These are phyloP conservation scores for Prionailurus bengalensis DNA, from an alignment of 2,113 vertebrate species.

Conservation along the genomic window DNA sequence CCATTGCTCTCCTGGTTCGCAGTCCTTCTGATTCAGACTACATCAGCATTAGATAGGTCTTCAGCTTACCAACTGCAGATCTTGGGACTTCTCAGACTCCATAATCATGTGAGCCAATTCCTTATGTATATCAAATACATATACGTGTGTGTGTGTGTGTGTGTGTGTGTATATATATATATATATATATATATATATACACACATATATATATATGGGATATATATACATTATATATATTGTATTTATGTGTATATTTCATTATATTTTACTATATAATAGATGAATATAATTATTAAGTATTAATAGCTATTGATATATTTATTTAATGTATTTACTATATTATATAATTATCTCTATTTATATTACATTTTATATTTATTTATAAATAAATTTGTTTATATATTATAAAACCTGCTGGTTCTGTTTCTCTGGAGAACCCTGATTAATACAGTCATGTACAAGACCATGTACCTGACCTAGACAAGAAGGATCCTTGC, in stretches of 20 bases:
- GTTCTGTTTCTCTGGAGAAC: constrained; percentile 20
- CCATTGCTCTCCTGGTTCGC: not conserved
- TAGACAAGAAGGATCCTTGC: not conserved
- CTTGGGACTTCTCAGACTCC: not conserved
- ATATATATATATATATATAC: not conserved
- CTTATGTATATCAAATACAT: not conserved
- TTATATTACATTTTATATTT: not conserved
- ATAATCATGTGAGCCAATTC: not conserved
- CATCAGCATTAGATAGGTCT: not conserved
- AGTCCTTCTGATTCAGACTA: not conserved
- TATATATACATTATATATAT: not conserved
- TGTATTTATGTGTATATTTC: not conserved
- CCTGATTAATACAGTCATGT: not conserved
- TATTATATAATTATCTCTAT: not conserved
- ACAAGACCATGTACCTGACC: not conserved
- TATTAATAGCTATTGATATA: not conserved
- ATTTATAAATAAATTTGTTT: not conserved
- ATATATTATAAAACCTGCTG: not conserved
- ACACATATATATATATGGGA: not conserved
- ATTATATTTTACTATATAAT: not conserved
- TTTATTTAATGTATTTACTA: not conserved
- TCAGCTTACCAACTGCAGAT: not conserved
- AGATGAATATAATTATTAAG: not conserved
- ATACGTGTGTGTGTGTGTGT: not conserved
- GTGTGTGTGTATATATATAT: not conserved